Percentiles rank a stretch among this genome's conserved stretches.
These are phyloP conservation scores for Aphrocallistes beatrix DNA, from an alignment of 37 sponge, comb jelly and placozoan genomes.

Conservation along the genomic window DNA sequence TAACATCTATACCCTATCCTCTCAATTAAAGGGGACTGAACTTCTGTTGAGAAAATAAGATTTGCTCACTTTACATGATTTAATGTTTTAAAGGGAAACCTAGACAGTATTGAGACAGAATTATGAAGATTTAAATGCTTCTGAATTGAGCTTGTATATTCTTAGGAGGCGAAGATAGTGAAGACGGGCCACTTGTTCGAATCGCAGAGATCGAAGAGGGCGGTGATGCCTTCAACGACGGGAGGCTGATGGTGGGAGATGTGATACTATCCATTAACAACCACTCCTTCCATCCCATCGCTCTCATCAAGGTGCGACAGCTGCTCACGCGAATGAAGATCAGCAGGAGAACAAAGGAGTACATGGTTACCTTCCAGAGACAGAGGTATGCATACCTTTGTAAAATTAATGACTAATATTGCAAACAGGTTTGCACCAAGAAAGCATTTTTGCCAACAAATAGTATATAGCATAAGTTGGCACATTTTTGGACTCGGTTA, in stretches of 20 bases:
- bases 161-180: not conserved
- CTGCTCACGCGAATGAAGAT: constrained; percentile 7
- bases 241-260: constrained; percentile 16
- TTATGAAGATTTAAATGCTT: no score
- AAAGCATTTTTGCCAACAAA: no score
- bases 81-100: no score
- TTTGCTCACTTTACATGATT: no score
- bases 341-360: not conserved
- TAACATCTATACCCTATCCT: not conserved
- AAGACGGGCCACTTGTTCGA: not conserved
- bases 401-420: no score
- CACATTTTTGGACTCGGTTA: no score
- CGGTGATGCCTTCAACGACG: not conserved
- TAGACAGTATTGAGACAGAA: no score
- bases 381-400: not conserved
- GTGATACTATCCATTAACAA: not conserved
- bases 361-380: not conserved
- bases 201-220: not conserved
- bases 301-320: not conserved
- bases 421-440: no score
- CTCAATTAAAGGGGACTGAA: no score
- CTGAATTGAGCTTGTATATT: no score
- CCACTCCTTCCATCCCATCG: not conserved
- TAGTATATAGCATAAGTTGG: no score
- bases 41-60: no score